Evolutionary conservation across 2,113 vertebrate species (phyloP).

Genomic region (Charina bottae): DNA sequence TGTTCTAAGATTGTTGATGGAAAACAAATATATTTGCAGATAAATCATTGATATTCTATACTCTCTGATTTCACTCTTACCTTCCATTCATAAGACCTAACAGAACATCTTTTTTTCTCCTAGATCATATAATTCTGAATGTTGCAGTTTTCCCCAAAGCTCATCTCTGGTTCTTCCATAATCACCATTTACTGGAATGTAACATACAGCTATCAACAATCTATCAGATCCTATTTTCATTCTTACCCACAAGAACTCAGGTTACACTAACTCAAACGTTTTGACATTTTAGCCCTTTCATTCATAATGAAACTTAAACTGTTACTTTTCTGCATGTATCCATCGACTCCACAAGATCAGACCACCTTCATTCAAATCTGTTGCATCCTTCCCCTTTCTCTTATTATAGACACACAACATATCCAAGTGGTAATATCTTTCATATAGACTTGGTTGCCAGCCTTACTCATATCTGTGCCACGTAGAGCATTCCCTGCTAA

Average conservation of each 20-base stretch:
- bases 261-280: not conserved
- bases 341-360: not conserved
- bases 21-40: not conserved
- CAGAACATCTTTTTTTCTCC: not conserved
- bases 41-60: not conserved
- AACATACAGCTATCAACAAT: not conserved
- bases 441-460: not conserved
- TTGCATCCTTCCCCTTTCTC: not conserved
- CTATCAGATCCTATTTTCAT: not conserved
- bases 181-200: not conserved
- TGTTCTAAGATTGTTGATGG: not conserved
- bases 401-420: not conserved
- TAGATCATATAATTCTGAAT: not conserved
- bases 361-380: not conserved
- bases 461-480: not conserved
- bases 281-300: not conserved
- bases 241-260: not conserved
- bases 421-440: not conserved
- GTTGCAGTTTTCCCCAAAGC: not conserved
- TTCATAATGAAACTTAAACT: not conserved
- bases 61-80: not conserved
- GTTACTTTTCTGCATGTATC: not conserved
- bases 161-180: not conserved
- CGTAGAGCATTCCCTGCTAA: not conserved
- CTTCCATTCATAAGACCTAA: not conserved